Evolutionary conservation across 2,113 vertebrate species (phyloP), one percentile per base, ranked within the genome.

Genomic region (Equus quagga): DNA sequence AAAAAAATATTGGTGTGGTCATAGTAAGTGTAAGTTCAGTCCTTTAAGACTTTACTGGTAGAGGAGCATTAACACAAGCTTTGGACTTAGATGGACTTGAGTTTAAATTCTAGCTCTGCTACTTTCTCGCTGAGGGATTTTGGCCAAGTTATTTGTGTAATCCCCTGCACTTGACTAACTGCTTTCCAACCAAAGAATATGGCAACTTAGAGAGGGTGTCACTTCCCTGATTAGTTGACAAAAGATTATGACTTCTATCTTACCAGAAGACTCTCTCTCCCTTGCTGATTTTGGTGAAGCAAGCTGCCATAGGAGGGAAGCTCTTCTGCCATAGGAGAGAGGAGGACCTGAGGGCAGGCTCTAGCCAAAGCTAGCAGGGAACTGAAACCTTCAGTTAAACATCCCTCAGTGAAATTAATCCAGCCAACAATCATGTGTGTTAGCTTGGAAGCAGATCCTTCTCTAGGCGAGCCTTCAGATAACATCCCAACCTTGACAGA

Each of bases 91-190:
- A 23, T 41, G 41, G 44, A 62, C 7, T 5, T 54, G 7, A 72
- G 60, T 85, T 92, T 92, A 92, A 94, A 56, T 86, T 89, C 24
- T 89, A 89, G 51, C 8, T 89, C 14, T 79, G 33, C 36, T 70
- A 49, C 41, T 93, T 93, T 75, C 10, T 23, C 75, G 60, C 7
- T 73, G 41, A 80, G 26, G 81, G 51, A 94, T 26, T 86, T 76
- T 86, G 51, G 26, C 24, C 58, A 72, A 80, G 56, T 69, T 54
- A 65, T 83, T 88, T 95, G 33, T 19, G 51, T 56, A 79, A n/a
- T 62, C 28, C 4, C 23, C 23, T 64, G 11, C 9, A 51, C 24
- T 92, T 78, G 69, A 65, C 33, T 44, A 83, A 72, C 21, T 92
- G 69, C 28, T 36, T 73, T 78, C 72, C 36, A 67, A 33, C 86